These are phyloP conservation scores for Dasysyrphus tricinctus DNA, from an alignment of 2,888 invertebrate genomes.

Conservation along the genomic window DNA sequence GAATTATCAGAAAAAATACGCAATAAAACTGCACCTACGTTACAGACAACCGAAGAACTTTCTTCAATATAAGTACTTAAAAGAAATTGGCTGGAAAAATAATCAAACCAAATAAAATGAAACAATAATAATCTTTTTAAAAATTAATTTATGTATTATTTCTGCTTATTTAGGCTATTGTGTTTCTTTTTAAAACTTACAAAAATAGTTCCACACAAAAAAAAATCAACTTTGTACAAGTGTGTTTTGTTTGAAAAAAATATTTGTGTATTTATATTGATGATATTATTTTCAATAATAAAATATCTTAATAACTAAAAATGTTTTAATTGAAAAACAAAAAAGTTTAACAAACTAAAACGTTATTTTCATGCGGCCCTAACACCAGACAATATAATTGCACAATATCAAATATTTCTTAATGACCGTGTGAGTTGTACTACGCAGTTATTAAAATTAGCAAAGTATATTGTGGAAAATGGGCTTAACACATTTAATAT, in stretches of 20 bases:
- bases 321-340: conserved; percentile 21
- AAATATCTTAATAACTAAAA: conserved; percentile 63
- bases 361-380: too few species aligned
- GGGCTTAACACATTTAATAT: too few species aligned
- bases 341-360: neutral
- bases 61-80: neutral
- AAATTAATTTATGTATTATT: conserved; percentile 60
- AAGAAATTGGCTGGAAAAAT: neutral
- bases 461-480: conserved; percentile 24
- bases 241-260: conserved; percentile 56
- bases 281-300: conserved; percentile 40
- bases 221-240: conserved; percentile 67
- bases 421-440: too few species aligned
- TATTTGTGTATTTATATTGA: conserved; percentile 39
- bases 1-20: too few species aligned
- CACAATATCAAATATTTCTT: too few species aligned
- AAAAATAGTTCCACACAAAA: conserved; percentile 65
- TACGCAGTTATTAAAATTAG: too few species aligned
- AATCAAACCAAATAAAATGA: conserved; percentile 20
- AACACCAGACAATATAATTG: too few species aligned
- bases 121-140: conserved; percentile 50
- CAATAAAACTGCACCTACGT: too few species aligned
- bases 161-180: conserved; percentile 57
- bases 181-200: conserved; percentile 40
- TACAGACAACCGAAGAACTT: neutral